phyloP scores from a whole-genome alignment of 2,797 vertebrate genomes.

The Pipistrellus pipistrellus region DNA sequence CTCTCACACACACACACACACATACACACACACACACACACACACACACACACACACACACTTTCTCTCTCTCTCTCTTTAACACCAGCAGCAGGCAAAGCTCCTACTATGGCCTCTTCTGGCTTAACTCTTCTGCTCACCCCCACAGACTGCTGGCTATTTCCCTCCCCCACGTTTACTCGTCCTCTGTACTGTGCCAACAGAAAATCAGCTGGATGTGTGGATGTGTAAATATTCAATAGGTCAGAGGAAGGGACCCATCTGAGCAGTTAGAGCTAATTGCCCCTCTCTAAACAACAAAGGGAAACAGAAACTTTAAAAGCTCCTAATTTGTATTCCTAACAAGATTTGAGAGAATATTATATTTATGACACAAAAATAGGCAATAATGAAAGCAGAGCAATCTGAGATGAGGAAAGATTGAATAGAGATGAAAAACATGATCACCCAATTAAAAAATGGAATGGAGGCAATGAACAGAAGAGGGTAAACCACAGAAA shows the following conservation, averaged over 20 bases:
- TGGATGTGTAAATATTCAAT: constrained; percentile 24
- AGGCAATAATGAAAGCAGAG: constrained; percentile 80
- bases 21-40: background rate
- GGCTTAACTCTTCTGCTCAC: background rate
- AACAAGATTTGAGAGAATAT: constrained; percentile 70
- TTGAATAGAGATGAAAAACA: constrained; percentile 79
- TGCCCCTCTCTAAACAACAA: constrained; percentile 57
- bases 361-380: constrained; percentile 77
- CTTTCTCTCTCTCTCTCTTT: background rate
- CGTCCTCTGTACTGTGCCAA: background rate
- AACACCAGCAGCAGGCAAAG: background rate
- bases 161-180: background rate
- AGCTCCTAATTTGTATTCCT: constrained; percentile 79
- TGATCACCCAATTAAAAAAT: constrained; percentile 82
- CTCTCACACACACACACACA: background rate
- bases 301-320: constrained; percentile 53
- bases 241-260: background rate
- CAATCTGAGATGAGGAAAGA: constrained; percentile 70
- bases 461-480: constrained; percentile 47
- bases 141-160: background rate
- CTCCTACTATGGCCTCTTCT: background rate
- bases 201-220: background rate
- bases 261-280: constrained; percentile 61
- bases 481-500: constrained; percentile 58
- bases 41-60: background rate